These are phyloP conservation scores for Myopa testacea DNA, from an alignment of 2,888 invertebrate genomes.

Conservation along the genomic window DNA sequence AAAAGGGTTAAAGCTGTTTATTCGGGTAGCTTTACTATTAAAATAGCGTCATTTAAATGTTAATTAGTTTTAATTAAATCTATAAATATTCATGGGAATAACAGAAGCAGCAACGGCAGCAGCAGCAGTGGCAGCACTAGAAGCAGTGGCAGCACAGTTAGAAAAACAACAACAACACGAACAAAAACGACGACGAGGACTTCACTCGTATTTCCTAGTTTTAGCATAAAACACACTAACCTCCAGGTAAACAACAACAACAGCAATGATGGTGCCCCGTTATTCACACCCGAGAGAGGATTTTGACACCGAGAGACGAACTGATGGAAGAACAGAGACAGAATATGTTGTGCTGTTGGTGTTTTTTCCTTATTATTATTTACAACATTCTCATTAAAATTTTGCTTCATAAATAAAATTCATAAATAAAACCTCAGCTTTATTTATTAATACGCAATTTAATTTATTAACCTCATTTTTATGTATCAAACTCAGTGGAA, in stretches of 20 bases:
- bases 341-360: background rate
- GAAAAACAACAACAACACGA: too few relatives aligned
- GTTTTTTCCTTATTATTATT: too few relatives aligned
- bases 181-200: background rate
- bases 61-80: slow-evolving; percentile 15
- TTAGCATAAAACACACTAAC: background rate
- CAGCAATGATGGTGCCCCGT: background rate
- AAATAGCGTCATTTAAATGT: slow-evolving; percentile 1
- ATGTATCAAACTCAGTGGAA: background rate
- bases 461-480: background rate
- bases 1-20: background rate
- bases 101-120: too few relatives aligned
- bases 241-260: background rate
- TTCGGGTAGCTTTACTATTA: background rate
- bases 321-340: background rate
- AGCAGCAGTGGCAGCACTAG: too few relatives aligned
- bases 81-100: slow-evolving; percentile 21
- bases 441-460: background rate
- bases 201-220: slow-evolving; percentile 19
- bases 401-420: too few relatives aligned
- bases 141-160: too few relatives aligned
- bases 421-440: too few relatives aligned
- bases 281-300: background rate
- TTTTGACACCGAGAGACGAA: background rate
- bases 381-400: too few relatives aligned